Evolutionary conservation across 2,113 vertebrate genomes (phyloP), one percentile per base, ranked within the genome.

Genomic region (Neolamprologus ventralis): DNA sequence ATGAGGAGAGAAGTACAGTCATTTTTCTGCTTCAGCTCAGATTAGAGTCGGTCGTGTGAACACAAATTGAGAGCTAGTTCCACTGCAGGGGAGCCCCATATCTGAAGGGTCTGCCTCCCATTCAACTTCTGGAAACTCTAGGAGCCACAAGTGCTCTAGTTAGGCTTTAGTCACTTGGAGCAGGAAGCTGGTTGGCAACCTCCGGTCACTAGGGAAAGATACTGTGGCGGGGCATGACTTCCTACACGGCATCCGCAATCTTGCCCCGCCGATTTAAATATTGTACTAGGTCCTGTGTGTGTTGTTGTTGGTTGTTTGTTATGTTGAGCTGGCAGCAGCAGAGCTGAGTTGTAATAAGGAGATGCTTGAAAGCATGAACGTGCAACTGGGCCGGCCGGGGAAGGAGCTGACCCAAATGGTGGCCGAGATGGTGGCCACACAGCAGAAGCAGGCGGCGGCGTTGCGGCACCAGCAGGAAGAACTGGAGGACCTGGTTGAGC

Each of bases 361-460:
- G 55, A 58, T 28, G 26, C 13, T 28, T 58, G 13, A 58, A 58
- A 28, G 7, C 55, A 28, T 58, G 26, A 58, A 58, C 1, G 0
- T 58, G 26, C 55, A 57, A 21, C 51, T 54, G 51, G 19, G 51
- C 9, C 49, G 2, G 19, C 19, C 9, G 9, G 19, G 9, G 1
- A 53, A 53, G 19, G 19, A 0, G 9, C 3, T 53, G 9, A 21
- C 9, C 51, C 51, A 53, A 21, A 54, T 54, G 5, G 51, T 54
- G 51, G 51, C 51, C 9, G n/a, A 54, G 51, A 54, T 21, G n/a
- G n/a, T 55, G 53, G 0, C 53, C 53, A 55, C 53, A 54, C n/a
- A 54, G 53, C n/a, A 54, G 53, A 0, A 54, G 10, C 53, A 54
- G 53, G 3, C 3, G 2, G n/a, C 0, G 4, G 23, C 2, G 21